Conservation (phyloP, 2,888 invertebrate genomes). For the Ferrisia virgata region DNA sequence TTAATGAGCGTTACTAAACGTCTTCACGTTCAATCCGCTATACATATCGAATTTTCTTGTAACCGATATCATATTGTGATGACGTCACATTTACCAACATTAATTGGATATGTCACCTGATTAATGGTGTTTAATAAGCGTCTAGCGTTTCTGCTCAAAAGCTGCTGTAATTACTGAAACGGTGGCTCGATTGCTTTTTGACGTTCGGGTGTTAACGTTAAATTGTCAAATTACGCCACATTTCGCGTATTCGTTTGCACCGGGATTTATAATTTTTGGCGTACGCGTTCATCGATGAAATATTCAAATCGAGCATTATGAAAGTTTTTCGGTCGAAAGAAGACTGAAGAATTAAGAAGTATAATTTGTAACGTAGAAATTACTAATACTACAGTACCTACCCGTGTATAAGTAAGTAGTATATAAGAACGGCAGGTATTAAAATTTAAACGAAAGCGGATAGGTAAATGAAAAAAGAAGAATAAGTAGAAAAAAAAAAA, state of each 20-base stretch:
- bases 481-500: no score
- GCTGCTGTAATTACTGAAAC: neutral
- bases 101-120: slow-evolving; percentile 49
- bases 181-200: slow-evolving; percentile 34
- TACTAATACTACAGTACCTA: no score
- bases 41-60: slow-evolving; percentile 36
- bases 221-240: slow-evolving; percentile 16
- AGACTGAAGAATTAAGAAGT: neutral
- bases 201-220: slow-evolving; percentile 26
- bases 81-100: slow-evolving; percentile 48
- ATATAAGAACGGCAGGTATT: neutral
- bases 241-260: neutral
- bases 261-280: neutral
- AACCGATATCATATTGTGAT: slow-evolving; percentile 47
- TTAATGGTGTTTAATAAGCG: slow-evolving; percentile 48
- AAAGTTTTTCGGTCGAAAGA: neutral
- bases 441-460: neutral
- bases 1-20: slow-evolving; percentile 44
- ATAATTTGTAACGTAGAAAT: neutral
- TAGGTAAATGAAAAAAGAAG: neutral
- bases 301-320: neutral
- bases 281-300: neutral
- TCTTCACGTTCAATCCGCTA: slow-evolving; percentile 40
- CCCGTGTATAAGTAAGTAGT: neutral
- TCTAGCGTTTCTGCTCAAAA: slow-evolving; percentile 47